These are phyloP conservation scores for Scatophagus argus DNA, from an alignment of 2,113 vertebrate genomes.

Conservation along the genomic window DNA sequence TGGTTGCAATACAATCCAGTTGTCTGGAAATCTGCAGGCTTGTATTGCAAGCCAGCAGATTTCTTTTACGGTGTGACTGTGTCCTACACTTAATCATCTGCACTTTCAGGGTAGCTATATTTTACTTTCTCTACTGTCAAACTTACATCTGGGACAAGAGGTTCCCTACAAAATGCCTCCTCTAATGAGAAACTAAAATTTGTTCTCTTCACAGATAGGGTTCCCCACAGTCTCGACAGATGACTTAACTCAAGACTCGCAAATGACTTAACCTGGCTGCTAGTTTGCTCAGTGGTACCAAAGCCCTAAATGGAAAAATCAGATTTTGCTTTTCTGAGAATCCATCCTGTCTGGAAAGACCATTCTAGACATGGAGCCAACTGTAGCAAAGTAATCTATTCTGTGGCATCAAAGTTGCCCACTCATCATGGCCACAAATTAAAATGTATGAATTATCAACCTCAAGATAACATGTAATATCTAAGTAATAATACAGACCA, in stretches of 20 bases:
- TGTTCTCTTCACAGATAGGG: conserved; percentile 23
- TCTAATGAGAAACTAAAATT: conserved; percentile 23
- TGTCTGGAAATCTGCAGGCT: neutral
- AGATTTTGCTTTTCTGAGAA: conserved; percentile 42
- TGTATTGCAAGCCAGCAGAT: neutral
- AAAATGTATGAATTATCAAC: conserved; percentile 78
- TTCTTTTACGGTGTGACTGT: conserved; percentile 9
- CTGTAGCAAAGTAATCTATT: conserved; percentile 60
- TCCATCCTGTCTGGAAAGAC: conserved; percentile 61
- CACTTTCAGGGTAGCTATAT: neutral
- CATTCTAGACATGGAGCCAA: conserved; percentile 37
- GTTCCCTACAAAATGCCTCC: conserved; percentile 6
- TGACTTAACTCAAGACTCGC: conserved; percentile 33
- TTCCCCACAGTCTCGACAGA: conserved; percentile 38
- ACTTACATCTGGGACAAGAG: neutral
- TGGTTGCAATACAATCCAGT: conserved; percentile 20
- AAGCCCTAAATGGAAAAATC: conserved; percentile 55
- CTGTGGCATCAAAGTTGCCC: conserved; percentile 67
- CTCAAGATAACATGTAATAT: conserved; percentile 69
- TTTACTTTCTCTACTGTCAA: conserved; percentile 10
- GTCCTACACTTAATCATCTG: conserved; percentile 5
- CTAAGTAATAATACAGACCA: conserved; percentile 66
- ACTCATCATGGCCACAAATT: conserved; percentile 77
- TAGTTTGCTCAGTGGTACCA: conserved; percentile 30
- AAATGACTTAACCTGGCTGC: conserved; percentile 60